Evolutionary conservation across 2,797 vertebrate genomes (phyloP), one percentile per base, ranked within the genome.

Genomic region (Cheirogaleus major): DNA sequence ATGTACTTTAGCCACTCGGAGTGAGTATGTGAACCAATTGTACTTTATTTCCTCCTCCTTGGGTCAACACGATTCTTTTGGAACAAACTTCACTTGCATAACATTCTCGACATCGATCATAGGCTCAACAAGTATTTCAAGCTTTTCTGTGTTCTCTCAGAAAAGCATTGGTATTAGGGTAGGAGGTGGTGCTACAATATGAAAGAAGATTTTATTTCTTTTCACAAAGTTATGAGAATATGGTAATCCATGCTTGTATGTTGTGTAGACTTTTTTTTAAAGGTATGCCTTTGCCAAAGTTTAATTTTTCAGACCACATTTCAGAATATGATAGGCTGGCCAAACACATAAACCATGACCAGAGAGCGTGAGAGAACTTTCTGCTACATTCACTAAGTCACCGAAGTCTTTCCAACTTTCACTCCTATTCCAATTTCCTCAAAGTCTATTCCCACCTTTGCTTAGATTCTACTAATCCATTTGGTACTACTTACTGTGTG

Each of bases 21-120:
- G 30, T 18, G 4, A 5, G 14, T 52, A 52, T 48, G 45, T 80
- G 96, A 87, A 32, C 57, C 78, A 52, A 15, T 5, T 7, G 65
- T 32, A 38, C 35, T 75, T 73, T 43, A n/a, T 78, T 52, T 13
- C 25, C 41, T 17, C 25, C 12, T 11, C n/a, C 35, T 94, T 45
- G 0, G 7, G 41, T 63, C 41, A 80, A 83, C 73, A 75, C 1
- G 32, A 4, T 61, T 87, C 76, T 87, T 86, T 87, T 80, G 87
- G n/a, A 83, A 79, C 3, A 45, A 83, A 38, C 30, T 61, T 93
- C 41, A 65, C 75, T 48, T 93, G 43, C 15, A 59, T 50, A 85
- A 57, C 83, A 69, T 91, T 93, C 84, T 89, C 79, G 63, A 89
- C 78, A 89, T 86, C 67, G 85, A 69, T 87, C 41, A 32, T n/a